Conservation (phyloP, 2,113 vertebrate genomes). For the Pachypanchax playfairii region DNA sequence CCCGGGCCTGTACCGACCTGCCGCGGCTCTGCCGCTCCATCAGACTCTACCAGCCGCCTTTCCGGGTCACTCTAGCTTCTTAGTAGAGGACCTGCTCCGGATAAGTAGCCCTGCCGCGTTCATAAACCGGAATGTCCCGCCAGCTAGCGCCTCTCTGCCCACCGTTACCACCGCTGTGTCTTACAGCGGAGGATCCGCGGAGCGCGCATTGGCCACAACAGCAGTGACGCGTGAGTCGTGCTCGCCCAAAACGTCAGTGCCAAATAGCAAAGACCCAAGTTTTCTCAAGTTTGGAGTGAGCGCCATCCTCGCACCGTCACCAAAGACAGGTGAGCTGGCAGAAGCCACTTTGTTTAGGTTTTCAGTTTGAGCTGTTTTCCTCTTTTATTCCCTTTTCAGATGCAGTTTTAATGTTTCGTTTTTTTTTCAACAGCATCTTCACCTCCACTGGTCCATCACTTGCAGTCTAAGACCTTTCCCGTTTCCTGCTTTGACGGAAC, state of each 20-base stretch:
- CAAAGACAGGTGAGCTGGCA: conserved; percentile 85
- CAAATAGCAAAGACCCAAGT: conserved; percentile 80
- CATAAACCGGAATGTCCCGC: conserved; percentile 78
- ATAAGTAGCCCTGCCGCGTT: conserved; percentile 87
- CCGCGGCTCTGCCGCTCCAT: conserved; percentile 87
- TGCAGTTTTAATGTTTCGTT: neutral
- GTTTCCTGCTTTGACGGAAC: conserved; percentile 92
- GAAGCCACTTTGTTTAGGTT: rapidly evolving
- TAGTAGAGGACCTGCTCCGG: conserved; percentile 94
- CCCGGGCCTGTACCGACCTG: conserved; percentile 89
- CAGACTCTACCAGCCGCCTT: conserved; percentile 86
- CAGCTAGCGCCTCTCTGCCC: conserved; percentile 77
- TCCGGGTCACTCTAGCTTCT: conserved; percentile 88
- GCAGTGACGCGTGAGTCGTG: conserved; percentile 77
- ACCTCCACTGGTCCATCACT: conserved; percentile 76
- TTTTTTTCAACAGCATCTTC: conserved; percentile 79
- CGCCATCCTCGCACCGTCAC: conserved; percentile 91
- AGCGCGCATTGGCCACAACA: conserved; percentile 60
- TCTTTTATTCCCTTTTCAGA: neutral
- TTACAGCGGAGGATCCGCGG: conserved; percentile 70
- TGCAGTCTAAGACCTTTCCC: conserved; percentile 89
- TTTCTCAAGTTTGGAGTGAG: conserved; percentile 97
- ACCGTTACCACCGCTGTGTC: conserved; percentile 71
- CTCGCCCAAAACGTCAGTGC: conserved; percentile 78
- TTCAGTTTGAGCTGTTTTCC: neutral